Conservation (phyloP, 2,888 invertebrate genomes). For the Deroplatys truncata region DNA sequence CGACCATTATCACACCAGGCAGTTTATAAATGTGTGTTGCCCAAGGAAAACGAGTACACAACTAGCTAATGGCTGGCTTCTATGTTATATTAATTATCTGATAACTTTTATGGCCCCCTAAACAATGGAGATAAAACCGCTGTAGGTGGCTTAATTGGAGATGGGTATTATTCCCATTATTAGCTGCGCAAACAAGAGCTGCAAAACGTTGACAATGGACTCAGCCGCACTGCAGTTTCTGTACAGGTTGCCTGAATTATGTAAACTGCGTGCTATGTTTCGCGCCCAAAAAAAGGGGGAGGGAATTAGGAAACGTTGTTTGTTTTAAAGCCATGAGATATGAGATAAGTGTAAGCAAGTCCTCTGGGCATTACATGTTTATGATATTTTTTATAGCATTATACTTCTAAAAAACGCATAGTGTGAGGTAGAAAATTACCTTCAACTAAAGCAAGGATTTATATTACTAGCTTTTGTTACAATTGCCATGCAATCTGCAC, state of each 20-base stretch:
- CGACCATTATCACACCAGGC: neutral
- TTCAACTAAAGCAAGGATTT: neutral
- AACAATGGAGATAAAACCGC: slow-evolving; percentile 27
- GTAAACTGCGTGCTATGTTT: neutral
- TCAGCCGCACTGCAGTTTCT: neutral
- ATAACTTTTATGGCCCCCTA: slow-evolving; percentile 29
- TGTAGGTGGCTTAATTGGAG: slow-evolving; percentile 27
- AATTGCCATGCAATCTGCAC: neutral
- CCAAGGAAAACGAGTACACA: neutral
- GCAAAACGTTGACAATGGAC: neutral
- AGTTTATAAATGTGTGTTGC: slow-evolving; percentile 2
- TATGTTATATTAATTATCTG: slow-evolving; percentile 31
- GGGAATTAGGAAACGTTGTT: neutral
- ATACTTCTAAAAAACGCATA: neutral
- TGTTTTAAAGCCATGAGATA: neutral
- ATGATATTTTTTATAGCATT: neutral
- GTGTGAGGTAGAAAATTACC: neutral
- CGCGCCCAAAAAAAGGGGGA: neutral
- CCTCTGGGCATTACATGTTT: neutral
- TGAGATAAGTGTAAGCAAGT: neutral
- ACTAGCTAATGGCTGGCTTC: slow-evolving; percentile 21
- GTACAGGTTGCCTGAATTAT: neutral
- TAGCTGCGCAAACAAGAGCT: neutral
- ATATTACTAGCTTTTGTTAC: neutral
- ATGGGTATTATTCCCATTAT: slow-evolving; percentile 31